Conservation (phyloP, 2,113 vertebrate genomes). For the Manacus vitellinus region DNA sequence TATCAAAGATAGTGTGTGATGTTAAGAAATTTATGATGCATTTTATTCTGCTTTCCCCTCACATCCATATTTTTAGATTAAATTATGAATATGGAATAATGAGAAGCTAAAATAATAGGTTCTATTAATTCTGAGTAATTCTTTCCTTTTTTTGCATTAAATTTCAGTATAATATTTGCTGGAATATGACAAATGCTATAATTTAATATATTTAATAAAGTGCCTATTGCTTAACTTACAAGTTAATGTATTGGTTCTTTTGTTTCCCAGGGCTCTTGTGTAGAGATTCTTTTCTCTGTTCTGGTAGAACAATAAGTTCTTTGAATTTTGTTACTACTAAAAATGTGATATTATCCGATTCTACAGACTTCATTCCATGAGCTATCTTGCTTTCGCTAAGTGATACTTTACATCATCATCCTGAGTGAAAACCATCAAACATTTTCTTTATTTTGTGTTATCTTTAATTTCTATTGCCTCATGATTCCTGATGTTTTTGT, state of each 20-base stretch:
- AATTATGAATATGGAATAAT: conserved; percentile 17
- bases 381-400: neutral
- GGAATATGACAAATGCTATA: conserved; percentile 28
- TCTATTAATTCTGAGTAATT: conserved; percentile 36
- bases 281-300: neutral
- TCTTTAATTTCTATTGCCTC: neutral
- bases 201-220: conserved; percentile 14
- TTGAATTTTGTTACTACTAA: neutral
- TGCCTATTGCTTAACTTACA: neutral
- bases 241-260: neutral
- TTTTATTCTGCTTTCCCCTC: conserved; percentile 35
- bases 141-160: conserved; percentile 6
- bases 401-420: neutral
- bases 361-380: neutral
- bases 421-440: neutral
- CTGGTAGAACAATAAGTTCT: neutral
- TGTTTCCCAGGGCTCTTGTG: neutral
- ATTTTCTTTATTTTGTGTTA: neutral
- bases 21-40: conserved; percentile 43
- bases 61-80: conserved; percentile 33
- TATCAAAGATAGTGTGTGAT: neutral
- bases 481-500: neutral
- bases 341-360: neutral
- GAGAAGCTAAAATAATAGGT: conserved; percentile 2
- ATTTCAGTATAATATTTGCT: conserved; percentile 31